A percentile compares a stretch with the other conserved stretches of the same genome.
These are phyloP conservation scores for Coracias cyanogaster DNA, from an alignment of 2,797 vertebrate species.

Conservation along the genomic window DNA sequence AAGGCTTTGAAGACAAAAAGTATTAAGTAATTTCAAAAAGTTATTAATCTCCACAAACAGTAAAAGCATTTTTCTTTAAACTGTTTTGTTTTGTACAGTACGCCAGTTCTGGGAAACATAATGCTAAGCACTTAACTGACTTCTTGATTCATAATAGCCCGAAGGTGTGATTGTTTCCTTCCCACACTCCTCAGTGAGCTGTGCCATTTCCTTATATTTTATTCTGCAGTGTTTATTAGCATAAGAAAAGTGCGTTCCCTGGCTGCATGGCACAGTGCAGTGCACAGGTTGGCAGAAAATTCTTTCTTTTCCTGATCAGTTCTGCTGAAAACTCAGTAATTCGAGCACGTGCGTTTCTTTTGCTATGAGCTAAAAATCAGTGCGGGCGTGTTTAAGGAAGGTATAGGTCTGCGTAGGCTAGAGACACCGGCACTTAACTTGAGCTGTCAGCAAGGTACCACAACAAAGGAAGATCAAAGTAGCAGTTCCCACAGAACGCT, in stretches of 20 bases:
- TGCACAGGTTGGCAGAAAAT: background rate
- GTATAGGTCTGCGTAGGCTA: background rate
- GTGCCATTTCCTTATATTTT: background rate
- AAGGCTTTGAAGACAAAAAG: background rate
- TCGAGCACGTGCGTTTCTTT: background rate
- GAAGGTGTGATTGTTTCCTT: background rate
- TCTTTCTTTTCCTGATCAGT: background rate
- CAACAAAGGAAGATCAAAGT: background rate
- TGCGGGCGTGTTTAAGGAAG: background rate
- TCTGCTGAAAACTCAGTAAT: background rate
- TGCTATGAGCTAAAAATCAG: background rate
- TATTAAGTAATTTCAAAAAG: background rate
- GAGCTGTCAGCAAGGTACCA: background rate
- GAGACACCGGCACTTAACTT: background rate
- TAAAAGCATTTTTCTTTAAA: background rate
- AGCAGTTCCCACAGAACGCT: background rate
- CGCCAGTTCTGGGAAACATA: background rate
- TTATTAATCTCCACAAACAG: background rate
- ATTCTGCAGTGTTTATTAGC: background rate
- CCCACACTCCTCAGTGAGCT: background rate
- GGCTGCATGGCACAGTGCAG: background rate
- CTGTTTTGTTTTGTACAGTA: background rate
- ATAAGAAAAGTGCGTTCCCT: background rate
- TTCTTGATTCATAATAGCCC: background rate
- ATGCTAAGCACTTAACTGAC: background rate